A percentile compares a stretch with the other conserved stretches of the same genome.
Conservation (phyloP, 2,113 vertebrate genomes). For the Pangasianodon gigas region DNA sequence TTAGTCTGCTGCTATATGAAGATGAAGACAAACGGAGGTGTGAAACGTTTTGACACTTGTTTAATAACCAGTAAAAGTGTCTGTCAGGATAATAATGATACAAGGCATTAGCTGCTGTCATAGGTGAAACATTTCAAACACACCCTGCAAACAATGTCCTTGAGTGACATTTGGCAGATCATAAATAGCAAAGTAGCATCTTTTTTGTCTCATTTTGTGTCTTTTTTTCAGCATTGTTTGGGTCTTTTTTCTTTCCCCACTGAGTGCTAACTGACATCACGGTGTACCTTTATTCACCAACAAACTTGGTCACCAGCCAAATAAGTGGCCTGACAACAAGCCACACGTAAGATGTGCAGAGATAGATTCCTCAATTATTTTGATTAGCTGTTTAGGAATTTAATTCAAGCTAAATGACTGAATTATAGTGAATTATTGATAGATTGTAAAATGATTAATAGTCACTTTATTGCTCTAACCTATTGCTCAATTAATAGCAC, state of each 20-base stretch:
- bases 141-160: constrained; percentile 22
- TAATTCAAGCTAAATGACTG: neutral
- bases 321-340: neutral
- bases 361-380: neutral
- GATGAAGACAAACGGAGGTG: neutral
- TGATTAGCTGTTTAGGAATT: neutral
- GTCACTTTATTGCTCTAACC: neutral
- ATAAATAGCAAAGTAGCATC: neutral
- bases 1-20: constrained; percentile 8
- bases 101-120: constrained; percentile 12
- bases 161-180: constrained; percentile 5
- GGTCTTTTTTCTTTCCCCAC: neutral
- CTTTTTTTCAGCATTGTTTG: neutral
- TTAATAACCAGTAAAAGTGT: neutral
- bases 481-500: neutral
- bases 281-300: constrained; percentile 28
- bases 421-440: neutral
- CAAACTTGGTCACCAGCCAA: neutral
- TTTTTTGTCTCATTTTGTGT: neutral
- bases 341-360: neutral
- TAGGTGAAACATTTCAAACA: constrained; percentile 28
- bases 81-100: neutral
- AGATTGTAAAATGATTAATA: neutral
- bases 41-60: neutral
- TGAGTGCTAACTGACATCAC: neutral